Evolutionary conservation across 2,113 vertebrate species (phyloP).

Genomic region (Pomatostomus ruficeps): DNA sequence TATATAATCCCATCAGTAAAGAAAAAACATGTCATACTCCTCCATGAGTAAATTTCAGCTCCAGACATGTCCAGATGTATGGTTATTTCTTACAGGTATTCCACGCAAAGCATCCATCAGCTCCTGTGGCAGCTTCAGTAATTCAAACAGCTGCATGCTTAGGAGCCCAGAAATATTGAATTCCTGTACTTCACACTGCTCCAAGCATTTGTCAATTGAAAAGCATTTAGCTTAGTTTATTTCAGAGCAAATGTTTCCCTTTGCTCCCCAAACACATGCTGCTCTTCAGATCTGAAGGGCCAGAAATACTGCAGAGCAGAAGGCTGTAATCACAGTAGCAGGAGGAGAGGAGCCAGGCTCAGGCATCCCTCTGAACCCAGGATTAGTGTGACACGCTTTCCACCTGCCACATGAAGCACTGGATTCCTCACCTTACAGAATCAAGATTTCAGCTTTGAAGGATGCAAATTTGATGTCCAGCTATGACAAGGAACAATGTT

Average conservation of each 20-base stretch:
- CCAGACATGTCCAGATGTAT: not conserved
- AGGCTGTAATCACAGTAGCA: not conserved
- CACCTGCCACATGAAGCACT: not conserved
- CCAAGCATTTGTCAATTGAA: not conserved
- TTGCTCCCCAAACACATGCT: not conserved
- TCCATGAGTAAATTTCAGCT: not conserved
- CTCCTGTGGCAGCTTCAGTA: not conserved
- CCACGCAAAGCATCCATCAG: not conserved
- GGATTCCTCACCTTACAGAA: not conserved
- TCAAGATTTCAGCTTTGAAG: not conserved
- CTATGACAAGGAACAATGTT: not conserved
- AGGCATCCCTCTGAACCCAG: not conserved
- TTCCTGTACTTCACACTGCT: not conserved
- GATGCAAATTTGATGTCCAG: not conserved
- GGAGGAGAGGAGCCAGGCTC: not conserved
- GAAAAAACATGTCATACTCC: not conserved
- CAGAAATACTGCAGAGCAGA: not conserved
- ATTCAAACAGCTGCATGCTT: not conserved
- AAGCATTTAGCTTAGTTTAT: not conserved
- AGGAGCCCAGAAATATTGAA: not conserved
- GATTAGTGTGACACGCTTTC: fast-evolving
- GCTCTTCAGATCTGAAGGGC: not conserved
- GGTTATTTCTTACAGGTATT: not conserved
- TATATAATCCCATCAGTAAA: not conserved
- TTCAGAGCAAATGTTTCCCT: not conserved